A percentile compares a stretch with the other conserved stretches of the same genome.
These are phyloP conservation scores for Hippocampus kuda DNA, from an alignment of 2,797 vertebrate genomes.

Conservation along the genomic window DNA sequence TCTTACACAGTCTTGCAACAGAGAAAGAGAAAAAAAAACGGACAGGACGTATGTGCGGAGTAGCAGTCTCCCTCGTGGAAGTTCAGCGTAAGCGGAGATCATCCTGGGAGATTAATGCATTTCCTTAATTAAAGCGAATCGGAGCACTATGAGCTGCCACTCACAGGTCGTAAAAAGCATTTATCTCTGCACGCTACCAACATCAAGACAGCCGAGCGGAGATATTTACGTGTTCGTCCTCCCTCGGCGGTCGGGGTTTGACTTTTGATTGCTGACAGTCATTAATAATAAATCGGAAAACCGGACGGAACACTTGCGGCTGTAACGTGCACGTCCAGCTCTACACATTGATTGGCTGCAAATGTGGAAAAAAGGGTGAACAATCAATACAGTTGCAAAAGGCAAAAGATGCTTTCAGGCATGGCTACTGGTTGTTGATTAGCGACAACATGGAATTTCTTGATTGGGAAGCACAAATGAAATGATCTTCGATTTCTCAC, in stretches of 20 bases:
- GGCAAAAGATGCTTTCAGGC: slow-evolving; percentile 26
- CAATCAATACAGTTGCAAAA: slow-evolving; percentile 46
- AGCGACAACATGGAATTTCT: slow-evolving; percentile 48
- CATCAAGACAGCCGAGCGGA: background rate
- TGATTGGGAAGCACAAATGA: slow-evolving; percentile 30
- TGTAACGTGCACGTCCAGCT: slow-evolving; percentile 25
- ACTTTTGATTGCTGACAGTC: slow-evolving; percentile 24
- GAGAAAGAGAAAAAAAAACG: slow-evolving; percentile 28
- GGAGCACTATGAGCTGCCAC: slow-evolving; percentile 27
- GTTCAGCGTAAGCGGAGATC: slow-evolving; percentile 35
- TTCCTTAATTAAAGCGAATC: slow-evolving; percentile 52
- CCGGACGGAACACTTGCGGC: background rate
- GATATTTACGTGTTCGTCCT: background rate
- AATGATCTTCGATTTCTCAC: slow-evolving; percentile 10
- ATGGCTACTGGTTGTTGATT: slow-evolving; percentile 42
- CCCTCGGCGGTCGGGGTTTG: slow-evolving; percentile 3
- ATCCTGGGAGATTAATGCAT: slow-evolving; percentile 48
- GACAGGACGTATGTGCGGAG: slow-evolving; percentile 42
- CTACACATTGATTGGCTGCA: slow-evolving; percentile 38
- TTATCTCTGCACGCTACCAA: slow-evolving; percentile 19
- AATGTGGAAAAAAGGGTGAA: slow-evolving; percentile 51
- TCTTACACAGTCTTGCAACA: slow-evolving; percentile 63
- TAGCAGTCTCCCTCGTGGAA: slow-evolving; percentile 49
- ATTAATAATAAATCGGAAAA: slow-evolving; percentile 32
- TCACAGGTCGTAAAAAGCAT: slow-evolving; percentile 41